These are phyloP conservation scores for Microplitis manilae DNA, from an alignment of 2,888 invertebrate species.

Conservation along the genomic window DNA sequence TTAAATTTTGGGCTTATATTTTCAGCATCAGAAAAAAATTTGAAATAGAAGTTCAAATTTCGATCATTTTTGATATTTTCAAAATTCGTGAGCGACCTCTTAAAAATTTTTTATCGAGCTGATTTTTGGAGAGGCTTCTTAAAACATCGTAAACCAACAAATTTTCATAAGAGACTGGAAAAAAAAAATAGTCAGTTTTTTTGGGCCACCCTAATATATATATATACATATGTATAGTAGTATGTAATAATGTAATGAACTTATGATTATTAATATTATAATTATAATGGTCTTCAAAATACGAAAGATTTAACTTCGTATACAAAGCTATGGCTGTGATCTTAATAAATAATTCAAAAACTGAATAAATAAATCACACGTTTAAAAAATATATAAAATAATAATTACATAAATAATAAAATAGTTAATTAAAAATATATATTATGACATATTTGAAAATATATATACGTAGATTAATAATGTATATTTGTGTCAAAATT, in stretches of 20 bases:
- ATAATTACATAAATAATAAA: conserved; percentile 44
- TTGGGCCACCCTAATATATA: too few species aligned
- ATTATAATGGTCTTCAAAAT: conserved; percentile 67
- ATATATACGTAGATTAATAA: conserved; percentile 48
- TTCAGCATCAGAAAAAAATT: too few species aligned
- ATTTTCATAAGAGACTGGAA: too few species aligned
- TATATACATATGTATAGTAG: conserved; percentile 33
- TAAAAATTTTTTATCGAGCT: too few species aligned
- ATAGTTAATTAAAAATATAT: not conserved
- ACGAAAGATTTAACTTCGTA: conserved; percentile 67
- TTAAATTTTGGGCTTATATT: too few species aligned
- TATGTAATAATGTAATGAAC: conserved; percentile 53
- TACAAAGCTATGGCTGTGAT: conserved; percentile 72
- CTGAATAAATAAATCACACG: conserved; percentile 27
- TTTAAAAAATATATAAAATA: conserved; percentile 35
- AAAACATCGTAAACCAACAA: too few species aligned
- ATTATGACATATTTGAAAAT: conserved; percentile 45
- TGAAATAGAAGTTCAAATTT: too few species aligned
- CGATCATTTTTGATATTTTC: too few species aligned
- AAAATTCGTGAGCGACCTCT: too few species aligned
- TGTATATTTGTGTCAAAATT: conserved; percentile 45
- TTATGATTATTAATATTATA: conserved; percentile 65
- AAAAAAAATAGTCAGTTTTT: too few species aligned
- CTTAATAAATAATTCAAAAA: conserved; percentile 60
- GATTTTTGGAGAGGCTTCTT: too few species aligned